A percentile compares a stretch with the other conserved stretches of the same genome.
Evolutionary conservation across 2,797 vertebrate species (phyloP).

Genomic region (Ceryle rudis): DNA sequence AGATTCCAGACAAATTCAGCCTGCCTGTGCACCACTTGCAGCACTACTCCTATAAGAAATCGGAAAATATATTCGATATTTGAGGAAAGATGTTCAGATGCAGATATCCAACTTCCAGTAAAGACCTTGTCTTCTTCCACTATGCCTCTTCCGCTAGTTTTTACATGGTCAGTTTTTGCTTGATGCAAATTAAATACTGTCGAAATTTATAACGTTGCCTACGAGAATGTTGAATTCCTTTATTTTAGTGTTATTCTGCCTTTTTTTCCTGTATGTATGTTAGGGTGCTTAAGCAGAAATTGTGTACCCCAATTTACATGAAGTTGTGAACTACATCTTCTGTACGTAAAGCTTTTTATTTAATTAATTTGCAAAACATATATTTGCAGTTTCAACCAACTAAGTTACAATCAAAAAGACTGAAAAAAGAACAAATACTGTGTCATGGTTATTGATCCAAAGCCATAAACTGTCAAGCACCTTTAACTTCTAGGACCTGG

Average conservation of each 20-base stretch:
- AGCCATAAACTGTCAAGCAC: conserved; percentile 29
- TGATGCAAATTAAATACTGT: background rate
- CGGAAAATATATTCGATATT: background rate
- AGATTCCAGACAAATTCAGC: background rate
- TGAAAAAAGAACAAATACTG: background rate
- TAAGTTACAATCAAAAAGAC: background rate
- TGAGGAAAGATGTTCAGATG: background rate
- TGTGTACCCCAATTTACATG: background rate
- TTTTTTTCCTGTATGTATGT: background rate
- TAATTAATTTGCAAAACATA: background rate
- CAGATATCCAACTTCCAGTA: background rate
- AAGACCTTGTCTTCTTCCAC: background rate
- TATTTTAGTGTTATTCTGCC: background rate
- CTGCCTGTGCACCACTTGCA: background rate
- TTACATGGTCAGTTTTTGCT: background rate
- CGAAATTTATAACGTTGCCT: background rate
- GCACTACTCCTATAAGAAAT: background rate
- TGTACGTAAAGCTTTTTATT: background rate
- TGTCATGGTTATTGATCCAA: background rate
- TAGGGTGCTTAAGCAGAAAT: background rate
- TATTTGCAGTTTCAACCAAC: background rate
- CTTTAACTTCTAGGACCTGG: conserved; percentile 29
- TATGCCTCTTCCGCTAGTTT: background rate
- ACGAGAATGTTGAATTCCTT: background rate
- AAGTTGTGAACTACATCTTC: background rate